Base-by-base conservation (phyloP, 2,113 vertebrate genomes). In the Microcebus ravelobensis region DNA sequence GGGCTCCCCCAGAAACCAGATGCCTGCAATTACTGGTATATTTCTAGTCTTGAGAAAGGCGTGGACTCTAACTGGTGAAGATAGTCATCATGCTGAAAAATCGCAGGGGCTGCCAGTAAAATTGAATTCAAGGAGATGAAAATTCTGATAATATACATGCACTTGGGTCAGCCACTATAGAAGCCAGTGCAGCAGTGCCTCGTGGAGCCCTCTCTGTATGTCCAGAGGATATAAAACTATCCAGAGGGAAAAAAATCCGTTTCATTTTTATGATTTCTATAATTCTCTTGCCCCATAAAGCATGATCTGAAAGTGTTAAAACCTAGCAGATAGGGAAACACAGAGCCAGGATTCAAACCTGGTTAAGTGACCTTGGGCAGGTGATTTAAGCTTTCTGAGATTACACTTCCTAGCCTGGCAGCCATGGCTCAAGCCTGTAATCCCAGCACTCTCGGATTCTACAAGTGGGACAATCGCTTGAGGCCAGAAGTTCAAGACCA, bases 301-400 rank as follows among this genome's bases (percentile, higher is more conserved):
- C 39, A 63, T 74, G 48, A 57, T 42, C 94, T 86, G 50, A 31
- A 93, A 80, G n/a, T 50, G 42, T 85, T 90, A 77, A 94, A 85
- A 71, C 77, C 61, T 59, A 93, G 55, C 50, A 82, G 87, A 89
- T 77, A 73, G 82, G 52, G 67, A 82, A 95, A 76, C 50, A 70
- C 29, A 23, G 25, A 52, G 36, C 18, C 20, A 74, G 52, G n/a
- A 27, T 83, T 93, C 89, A 87, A 85, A 89, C 48, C 76, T 34
- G 52, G 21, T 21, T 63, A 48, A 55, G 76, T 12, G 65, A 96
- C 77, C 42, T 97, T 91, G 70, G 63, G 36, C 61, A 93, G 86
- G 50, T 96, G 67, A 89, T 77, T 94, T 96, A 67, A 86, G 27
- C 4, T 97, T 80, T 86, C 83, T 89, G 79, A 93, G 73, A 91